A percentile compares a stretch with the other conserved stretches of the same genome.
Evolutionary conservation across 2,797 vertebrate species (phyloP).

Genomic region (Alauda arvensis): DNA sequence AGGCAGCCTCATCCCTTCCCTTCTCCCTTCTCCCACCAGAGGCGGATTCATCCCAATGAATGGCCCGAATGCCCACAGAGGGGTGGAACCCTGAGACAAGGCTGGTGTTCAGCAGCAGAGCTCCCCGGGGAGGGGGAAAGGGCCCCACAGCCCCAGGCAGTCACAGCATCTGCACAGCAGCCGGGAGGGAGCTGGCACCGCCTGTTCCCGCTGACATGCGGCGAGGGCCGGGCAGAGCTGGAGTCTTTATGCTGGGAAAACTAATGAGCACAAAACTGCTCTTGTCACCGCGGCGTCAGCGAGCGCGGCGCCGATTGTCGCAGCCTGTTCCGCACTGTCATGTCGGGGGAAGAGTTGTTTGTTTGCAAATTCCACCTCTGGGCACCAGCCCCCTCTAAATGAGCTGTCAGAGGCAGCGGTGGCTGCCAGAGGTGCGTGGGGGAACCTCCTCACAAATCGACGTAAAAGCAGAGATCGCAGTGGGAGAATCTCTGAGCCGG

Average conservation of each 20-base stretch:
- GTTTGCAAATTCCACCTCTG: conserved; percentile 23
- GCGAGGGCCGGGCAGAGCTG: background rate
- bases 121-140: background rate
- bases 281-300: background rate
- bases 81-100: background rate
- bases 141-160: background rate
- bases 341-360: background rate
- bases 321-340: background rate
- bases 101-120: accelerated
- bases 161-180: background rate
- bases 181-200: background rate
- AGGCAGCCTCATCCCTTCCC: background rate
- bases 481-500: background rate
- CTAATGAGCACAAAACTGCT: conserved; percentile 1
- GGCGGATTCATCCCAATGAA: background rate
- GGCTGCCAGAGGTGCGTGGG: background rate
- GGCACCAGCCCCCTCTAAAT: background rate
- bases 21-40: background rate
- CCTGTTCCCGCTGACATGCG: background rate
- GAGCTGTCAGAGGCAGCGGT: background rate
- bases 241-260: background rate
- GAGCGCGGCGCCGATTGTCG: background rate
- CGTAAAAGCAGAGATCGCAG: background rate
- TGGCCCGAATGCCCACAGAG: accelerated
- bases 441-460: background rate